Conservation (phyloP, 2,113 vertebrate genomes). For the Machaerirhynchus nigripectus region DNA sequence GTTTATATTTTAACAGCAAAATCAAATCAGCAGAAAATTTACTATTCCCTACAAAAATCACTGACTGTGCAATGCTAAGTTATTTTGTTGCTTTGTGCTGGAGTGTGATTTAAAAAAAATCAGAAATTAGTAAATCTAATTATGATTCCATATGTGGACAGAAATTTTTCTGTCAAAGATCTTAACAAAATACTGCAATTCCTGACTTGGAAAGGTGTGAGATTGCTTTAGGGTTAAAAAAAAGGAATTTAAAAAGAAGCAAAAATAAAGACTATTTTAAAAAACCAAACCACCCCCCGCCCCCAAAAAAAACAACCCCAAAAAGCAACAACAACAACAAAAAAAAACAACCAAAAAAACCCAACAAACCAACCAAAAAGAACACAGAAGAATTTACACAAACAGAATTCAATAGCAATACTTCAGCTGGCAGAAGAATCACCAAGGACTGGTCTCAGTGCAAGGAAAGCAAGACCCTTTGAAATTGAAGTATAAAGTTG, state of each 20-base stretch:
- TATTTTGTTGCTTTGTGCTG: constrained; percentile 19
- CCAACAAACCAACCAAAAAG: not conserved
- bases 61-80: not conserved
- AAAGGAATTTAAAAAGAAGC: not conserved
- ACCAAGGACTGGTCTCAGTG: not conserved
- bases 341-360: not conserved
- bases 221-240: not conserved
- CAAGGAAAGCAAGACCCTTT: not conserved
- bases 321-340: too few relatives aligned
- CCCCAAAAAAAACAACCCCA: not conserved
- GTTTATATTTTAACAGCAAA: not conserved
- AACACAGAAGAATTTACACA: not conserved
- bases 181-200: not conserved
- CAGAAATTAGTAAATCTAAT: not conserved
- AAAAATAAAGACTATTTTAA: not conserved
- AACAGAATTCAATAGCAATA: not conserved
- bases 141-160: not conserved
- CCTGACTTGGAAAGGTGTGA: not conserved
- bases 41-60: not conserved
- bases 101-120: not conserved
- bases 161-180: not conserved
- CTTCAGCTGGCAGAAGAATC: not conserved
- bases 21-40: not conserved
- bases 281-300: not conserved
- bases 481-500: not conserved